Percentiles rank a stretch among this genome's conserved stretches.
Conservation (phyloP, 2,888 invertebrate genomes). For the Asteroscopus sphinx region DNA sequence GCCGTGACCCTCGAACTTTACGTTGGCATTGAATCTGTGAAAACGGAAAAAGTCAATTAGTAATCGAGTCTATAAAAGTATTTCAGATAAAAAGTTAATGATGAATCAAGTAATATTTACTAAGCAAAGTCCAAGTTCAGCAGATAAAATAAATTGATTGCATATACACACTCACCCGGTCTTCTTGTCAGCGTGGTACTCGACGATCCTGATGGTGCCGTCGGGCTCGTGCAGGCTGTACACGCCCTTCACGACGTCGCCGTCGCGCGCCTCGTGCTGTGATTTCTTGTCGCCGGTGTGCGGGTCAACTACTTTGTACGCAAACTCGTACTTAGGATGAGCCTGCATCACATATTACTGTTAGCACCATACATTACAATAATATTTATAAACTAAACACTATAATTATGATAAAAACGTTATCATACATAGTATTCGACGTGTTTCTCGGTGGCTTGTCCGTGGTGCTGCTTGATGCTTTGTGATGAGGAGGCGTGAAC, state of each 20-base stretch:
- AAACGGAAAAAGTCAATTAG: no score
- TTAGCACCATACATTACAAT: background rate
- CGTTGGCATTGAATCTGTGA: no score
- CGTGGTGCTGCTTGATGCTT: slow-evolving; percentile 61
- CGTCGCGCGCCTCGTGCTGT: slow-evolving; percentile 85
- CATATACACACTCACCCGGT: slow-evolving; percentile 47
- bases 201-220: slow-evolving; percentile 78
- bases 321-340: slow-evolving; percentile 83
- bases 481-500: slow-evolving; percentile 60
- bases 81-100: no score
- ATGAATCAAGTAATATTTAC: background rate
- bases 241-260: slow-evolving; percentile 89
- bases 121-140: background rate
- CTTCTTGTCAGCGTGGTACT: slow-evolving; percentile 82
- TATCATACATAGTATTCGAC: slow-evolving; percentile 62
- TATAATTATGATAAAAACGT: background rate
- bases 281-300: slow-evolving; percentile 87
- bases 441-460: slow-evolving; percentile 53
- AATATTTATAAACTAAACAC: no score
- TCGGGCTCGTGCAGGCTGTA: slow-evolving; percentile 86
- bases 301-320: slow-evolving; percentile 83
- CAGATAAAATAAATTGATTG: background rate
- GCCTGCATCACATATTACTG: slow-evolving; percentile 49
- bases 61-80: no score
- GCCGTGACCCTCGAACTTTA: no score